A percentile compares a stretch with the other conserved stretches of the same genome.
phyloP scores from a whole-genome alignment of 1,140 invertebrate species.

The Eueides isabella region DNA sequence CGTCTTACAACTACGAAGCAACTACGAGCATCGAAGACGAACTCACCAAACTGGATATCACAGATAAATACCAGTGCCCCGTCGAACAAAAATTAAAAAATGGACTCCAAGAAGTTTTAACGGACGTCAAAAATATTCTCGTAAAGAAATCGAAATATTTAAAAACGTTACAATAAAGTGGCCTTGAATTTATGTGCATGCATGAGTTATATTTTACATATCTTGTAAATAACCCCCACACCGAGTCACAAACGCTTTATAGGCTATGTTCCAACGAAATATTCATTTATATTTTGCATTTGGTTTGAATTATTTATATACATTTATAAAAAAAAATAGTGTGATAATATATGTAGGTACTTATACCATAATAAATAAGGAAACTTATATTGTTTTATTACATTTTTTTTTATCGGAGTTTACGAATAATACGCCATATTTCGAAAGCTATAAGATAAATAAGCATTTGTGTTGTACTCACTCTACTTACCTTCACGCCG shows the following conservation, averaged over 20 bases:
- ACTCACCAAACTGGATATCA: constrained; percentile 49
- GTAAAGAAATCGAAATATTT: constrained; percentile 70
- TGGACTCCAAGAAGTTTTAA: constrained; percentile 58
- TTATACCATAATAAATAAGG: constrained; percentile 43
- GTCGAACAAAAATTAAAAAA: constrained; percentile 60
- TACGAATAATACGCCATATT: not conserved
- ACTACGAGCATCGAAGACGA: constrained; percentile 54
- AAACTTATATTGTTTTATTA: constrained; percentile 19
- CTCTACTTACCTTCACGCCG: too few relatives aligned
- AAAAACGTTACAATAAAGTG: constrained; percentile 60
- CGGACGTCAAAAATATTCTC: constrained; percentile 63
- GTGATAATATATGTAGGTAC: constrained; percentile 42
- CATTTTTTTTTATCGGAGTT: constrained; percentile 10
- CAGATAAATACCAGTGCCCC: constrained; percentile 51
- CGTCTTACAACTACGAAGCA: constrained; percentile 51
- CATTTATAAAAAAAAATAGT: constrained; percentile 46
- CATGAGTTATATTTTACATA: constrained; percentile 57
- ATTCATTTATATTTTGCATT: constrained; percentile 40
- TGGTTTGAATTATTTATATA: constrained; percentile 46
- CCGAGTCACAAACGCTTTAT: constrained; percentile 41
- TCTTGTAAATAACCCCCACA: constrained; percentile 57
- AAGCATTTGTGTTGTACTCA: too few relatives aligned
- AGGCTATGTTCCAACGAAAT: constrained; percentile 30
- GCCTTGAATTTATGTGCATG: constrained; percentile 35
- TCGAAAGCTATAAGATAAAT: too few relatives aligned